Evolutionary conservation across 1,140 invertebrate genomes (phyloP), one percentile per base, ranked within the genome.

Genomic region (Rhysida immarginata): DNA sequence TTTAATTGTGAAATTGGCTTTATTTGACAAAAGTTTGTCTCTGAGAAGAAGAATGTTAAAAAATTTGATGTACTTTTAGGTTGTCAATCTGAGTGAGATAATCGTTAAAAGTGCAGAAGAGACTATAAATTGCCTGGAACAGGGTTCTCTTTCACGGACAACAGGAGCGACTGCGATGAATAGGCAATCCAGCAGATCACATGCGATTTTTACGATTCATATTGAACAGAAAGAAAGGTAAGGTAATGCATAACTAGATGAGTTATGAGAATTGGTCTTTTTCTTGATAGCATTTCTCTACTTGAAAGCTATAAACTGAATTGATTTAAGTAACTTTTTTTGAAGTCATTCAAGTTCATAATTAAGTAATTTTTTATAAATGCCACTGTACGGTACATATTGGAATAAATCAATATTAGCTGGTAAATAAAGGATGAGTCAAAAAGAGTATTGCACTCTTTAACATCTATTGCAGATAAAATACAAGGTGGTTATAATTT

Each of bases 141-240:
- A 78, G 43, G 92, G 91, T 1, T 90, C 88, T 0, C 63, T 74
- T 0, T 78, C 81, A 14, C 71, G 92, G 53, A 83, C 85, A 11
- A 94, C 89, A 0, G 89, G 87, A 3, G 80, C 88, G 1, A 96
- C 92, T 0, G 88, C 90, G 16, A 96, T 96, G 92, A 96, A 96
- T 69, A 78, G 82, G 46, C 78, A 84, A 13, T 93, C 88, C 25
- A 92, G 87, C 59, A 71, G 92, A 5, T 92, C 87, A 54, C 92
- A 96, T 72, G 90, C 91, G 0, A 86, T 96, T 46, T 95, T 95
- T 66, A 92, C 90, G 0, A 72, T 96, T 2, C 75, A 77, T n/a
- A 80, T 96, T 44, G 71, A 71, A 29, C 53, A 64, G 54, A 62
- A 52, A 35, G 48, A 60, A 35, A 58, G 56, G 44, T 69, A 72